Evolutionary conservation across 2,113 vertebrate genomes (phyloP).

Genomic region (Pseudorectes ferrugineus): DNA sequence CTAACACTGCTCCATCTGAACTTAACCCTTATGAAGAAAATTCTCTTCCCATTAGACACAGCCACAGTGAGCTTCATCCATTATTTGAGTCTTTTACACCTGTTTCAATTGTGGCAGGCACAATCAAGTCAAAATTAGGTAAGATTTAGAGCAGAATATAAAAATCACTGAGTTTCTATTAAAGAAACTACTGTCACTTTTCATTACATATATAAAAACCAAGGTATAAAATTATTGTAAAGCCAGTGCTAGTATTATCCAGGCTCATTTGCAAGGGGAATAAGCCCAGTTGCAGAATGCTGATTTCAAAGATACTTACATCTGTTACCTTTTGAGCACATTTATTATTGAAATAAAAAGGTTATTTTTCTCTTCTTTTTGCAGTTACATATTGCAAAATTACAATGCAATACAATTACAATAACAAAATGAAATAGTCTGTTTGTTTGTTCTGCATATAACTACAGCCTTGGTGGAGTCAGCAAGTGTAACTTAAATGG

Average conservation of each 20-base stretch:
- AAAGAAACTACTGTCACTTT: not conserved
- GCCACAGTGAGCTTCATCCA: not conserved
- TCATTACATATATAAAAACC: fast-evolving
- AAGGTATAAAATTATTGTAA: not conserved
- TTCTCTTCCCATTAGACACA: not conserved
- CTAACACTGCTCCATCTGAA: not conserved
- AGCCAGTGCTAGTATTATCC: not conserved
- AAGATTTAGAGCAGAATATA: not conserved
- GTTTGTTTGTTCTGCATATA: not conserved
- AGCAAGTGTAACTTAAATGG: not conserved
- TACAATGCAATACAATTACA: not conserved
- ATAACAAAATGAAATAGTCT: not conserved
- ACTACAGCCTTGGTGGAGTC: not conserved
- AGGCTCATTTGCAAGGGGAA: not conserved
- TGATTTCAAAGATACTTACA: not conserved
- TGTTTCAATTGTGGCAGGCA: not conserved
- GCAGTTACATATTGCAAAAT: not conserved
- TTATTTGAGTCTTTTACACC: not conserved
- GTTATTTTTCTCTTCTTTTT: not conserved
- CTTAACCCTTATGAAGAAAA: not conserved
- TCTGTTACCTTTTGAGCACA: not conserved
- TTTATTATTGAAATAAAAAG: not conserved
- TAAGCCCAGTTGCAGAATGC: not conserved
- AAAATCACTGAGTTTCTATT: not conserved
- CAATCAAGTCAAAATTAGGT: not conserved